Evolutionary conservation across 1,140 invertebrate species (phyloP).

Genomic region (Neodiprion virginianus): DNA sequence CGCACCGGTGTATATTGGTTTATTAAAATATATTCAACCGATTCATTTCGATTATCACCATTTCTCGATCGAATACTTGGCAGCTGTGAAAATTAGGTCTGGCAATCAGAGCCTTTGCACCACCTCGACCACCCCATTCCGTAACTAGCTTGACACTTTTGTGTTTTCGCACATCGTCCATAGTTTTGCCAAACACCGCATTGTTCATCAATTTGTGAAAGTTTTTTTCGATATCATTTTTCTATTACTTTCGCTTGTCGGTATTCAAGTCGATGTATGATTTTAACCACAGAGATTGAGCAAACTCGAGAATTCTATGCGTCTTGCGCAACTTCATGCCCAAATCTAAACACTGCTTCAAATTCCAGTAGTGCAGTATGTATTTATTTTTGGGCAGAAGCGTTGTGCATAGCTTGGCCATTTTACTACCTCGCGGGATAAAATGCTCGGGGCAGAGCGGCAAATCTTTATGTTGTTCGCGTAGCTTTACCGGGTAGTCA

Average conservation of each 20-base stretch:
- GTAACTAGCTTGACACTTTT: too few relatives aligned
- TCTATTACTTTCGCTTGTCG: constrained; percentile 38
- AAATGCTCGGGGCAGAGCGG: constrained; percentile 55
- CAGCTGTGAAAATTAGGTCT: constrained; percentile 39
- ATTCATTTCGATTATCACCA: constrained; percentile 29
- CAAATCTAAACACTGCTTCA: constrained; percentile 44
- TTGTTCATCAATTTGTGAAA: too few relatives aligned
- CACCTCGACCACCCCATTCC: neutral
- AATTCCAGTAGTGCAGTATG: constrained; percentile 51
- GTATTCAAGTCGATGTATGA: constrained; percentile 57
- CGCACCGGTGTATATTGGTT: constrained; percentile 28
- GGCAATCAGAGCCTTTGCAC: constrained; percentile 22
- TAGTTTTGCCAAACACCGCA: too few relatives aligned
- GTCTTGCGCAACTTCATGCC: constrained; percentile 53
- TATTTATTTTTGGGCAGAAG: constrained; percentile 55
- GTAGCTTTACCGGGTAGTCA: neutral
- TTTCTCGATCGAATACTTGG: constrained; percentile 35
- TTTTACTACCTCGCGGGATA: constrained; percentile 32
- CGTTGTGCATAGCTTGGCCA: constrained; percentile 48
- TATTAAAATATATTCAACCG: constrained; percentile 27
- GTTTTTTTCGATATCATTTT: constrained; percentile 50
- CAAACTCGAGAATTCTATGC: constrained; percentile 51
- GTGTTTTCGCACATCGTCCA: too few relatives aligned
- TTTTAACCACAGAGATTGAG: constrained; percentile 51
- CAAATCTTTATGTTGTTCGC: constrained; percentile 2